Percentiles rank a stretch among this genome's conserved stretches.
These are phyloP conservation scores for Agrotis segetum DNA, from an alignment of 2,888 invertebrate genomes.

Conservation along the genomic window DNA sequence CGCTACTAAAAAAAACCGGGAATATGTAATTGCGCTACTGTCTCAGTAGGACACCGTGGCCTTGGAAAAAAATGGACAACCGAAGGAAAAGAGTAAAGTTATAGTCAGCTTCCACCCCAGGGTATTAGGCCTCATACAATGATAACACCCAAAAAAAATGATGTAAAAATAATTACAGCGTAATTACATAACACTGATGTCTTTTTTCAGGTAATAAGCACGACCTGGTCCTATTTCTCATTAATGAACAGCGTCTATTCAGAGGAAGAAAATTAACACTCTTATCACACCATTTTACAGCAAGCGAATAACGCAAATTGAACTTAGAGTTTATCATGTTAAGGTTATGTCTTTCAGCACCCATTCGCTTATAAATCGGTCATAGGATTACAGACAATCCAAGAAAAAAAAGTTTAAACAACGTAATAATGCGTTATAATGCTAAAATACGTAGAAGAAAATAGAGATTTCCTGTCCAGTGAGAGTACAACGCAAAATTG, in stretches of 20 bases:
- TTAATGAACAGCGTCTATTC: slow-evolving; percentile 67
- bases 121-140: too few relatives aligned
- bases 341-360: too few relatives aligned
- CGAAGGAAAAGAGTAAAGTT: too few relatives aligned
- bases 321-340: not conserved
- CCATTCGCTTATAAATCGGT: too few relatives aligned
- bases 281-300: too few relatives aligned
- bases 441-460: slow-evolving; percentile 32
- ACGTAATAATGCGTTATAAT: slow-evolving; percentile 2
- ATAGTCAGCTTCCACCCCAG: too few relatives aligned
- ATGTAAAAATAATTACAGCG: too few relatives aligned
- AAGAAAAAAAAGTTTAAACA: not conserved
- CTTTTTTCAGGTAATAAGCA: slow-evolving; percentile 69
- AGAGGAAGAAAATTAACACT: slow-evolving; percentile 28
- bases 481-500: slow-evolving; percentile 41
- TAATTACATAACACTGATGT: not conserved
- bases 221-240: slow-evolving; percentile 72
- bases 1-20: too few relatives aligned
- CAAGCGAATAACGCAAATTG: not conserved
- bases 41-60: too few relatives aligned
- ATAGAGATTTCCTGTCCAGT: slow-evolving; percentile 25
- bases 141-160: too few relatives aligned
- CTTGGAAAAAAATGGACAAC: too few relatives aligned
- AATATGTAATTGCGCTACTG: too few relatives aligned
- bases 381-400: not conserved